Percentiles rank a stretch among this genome's conserved stretches.
These are phyloP conservation scores for Eurystomus gularis DNA, from an alignment of 2,113 vertebrate genomes.

Conservation along the genomic window DNA sequence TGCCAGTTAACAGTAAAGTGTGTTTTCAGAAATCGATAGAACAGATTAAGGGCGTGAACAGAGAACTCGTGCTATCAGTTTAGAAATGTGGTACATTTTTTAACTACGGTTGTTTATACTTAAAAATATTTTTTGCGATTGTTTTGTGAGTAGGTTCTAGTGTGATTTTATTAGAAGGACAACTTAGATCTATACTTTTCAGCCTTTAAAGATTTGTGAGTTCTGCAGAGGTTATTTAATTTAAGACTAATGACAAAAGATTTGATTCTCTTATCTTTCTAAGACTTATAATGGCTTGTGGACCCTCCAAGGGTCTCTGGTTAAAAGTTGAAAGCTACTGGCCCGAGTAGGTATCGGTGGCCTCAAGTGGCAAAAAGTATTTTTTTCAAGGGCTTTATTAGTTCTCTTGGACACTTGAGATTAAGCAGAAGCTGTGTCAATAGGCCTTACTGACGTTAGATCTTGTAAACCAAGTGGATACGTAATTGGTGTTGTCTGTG, in stretches of 20 bases:
- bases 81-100: neutral
- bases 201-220: neutral
- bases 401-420: neutral
- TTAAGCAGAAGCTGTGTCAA: neutral
- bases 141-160: neutral
- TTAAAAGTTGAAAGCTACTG: neutral
- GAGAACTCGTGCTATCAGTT: neutral
- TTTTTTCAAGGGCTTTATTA: neutral
- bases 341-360: neutral
- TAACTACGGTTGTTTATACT: neutral
- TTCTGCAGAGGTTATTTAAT: neutral
- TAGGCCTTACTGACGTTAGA: neutral
- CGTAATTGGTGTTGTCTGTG: neutral
- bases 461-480: neutral
- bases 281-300: neutral
- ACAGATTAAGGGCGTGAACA: neutral
- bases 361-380: neutral
- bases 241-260: neutral
- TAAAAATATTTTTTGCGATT: neutral
- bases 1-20: neutral
- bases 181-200: neutral
- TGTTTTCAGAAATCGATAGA: neutral
- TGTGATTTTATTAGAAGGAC: neutral
- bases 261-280: neutral
- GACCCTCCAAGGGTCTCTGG: neutral